These are phyloP conservation scores for Papilio xuthus DNA, from an alignment of 1,140 invertebrate species.

Conservation along the genomic window DNA sequence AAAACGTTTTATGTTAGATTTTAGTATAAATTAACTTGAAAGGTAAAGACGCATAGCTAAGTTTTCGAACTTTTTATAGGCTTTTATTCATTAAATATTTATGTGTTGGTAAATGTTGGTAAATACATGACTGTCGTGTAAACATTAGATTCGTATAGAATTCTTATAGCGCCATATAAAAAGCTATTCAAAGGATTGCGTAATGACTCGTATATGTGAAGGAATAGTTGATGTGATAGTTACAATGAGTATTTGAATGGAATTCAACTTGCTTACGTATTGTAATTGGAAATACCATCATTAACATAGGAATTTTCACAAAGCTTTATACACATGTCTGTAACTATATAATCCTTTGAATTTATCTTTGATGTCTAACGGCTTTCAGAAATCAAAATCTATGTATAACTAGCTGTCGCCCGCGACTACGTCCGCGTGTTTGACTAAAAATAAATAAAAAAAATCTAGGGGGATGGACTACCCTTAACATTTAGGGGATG, in stretches of 20 bases:
- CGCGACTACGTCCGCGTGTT: too few species aligned
- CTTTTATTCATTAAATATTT: not conserved
- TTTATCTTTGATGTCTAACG: not conserved
- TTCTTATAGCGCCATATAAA: not conserved
- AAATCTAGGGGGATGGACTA: too few species aligned
- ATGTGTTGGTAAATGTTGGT: not conserved
- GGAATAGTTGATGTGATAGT: slow-evolving; percentile 8
- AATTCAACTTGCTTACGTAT: not conserved
- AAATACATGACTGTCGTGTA: not conserved
- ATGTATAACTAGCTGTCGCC: too few species aligned
- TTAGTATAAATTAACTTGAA: slow-evolving; percentile 10
- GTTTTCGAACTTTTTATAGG: not conserved
- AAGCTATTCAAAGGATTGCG: not conserved
- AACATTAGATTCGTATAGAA: not conserved
- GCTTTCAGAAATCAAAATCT: too few species aligned
- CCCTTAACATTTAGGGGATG: too few species aligned
- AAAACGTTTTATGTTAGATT: slow-evolving; percentile 4
- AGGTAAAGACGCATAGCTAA: not conserved
- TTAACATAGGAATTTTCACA: not conserved
- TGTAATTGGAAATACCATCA: slow-evolving; percentile 5
- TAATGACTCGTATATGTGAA: not conserved
- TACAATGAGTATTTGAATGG: not conserved
- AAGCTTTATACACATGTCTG: not conserved
- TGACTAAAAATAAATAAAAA: too few species aligned
- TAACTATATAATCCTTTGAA: not conserved